phyloP scores from a whole-genome alignment of 1,140 invertebrate genomes.

The Drosophila kikkawai region DNA sequence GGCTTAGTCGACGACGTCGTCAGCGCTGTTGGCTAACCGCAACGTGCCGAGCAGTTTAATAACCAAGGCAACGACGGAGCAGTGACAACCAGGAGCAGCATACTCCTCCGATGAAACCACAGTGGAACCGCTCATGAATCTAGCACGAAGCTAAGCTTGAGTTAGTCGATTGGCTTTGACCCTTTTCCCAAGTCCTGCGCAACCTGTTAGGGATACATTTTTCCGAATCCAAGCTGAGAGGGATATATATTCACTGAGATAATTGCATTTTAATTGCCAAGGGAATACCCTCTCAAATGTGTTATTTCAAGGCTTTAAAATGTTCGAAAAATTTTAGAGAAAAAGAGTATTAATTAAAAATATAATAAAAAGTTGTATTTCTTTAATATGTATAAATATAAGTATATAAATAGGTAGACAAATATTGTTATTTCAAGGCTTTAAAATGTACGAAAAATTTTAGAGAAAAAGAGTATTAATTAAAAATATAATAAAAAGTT shows the following conservation, averaged over 20 bases:
- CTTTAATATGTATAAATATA: too few species aligned
- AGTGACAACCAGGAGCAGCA: constrained; percentile 12
- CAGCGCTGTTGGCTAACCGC: constrained; percentile 29
- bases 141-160: not conserved
- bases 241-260: not conserved
- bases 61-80: constrained; percentile 54
- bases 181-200: not conserved
- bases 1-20: constrained; percentile 25
- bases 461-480: not conserved
- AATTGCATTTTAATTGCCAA: not conserved
- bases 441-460: not conserved
- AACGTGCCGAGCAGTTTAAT: constrained; percentile 59
- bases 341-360: not conserved
- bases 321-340: not conserved
- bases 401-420: too few species aligned
- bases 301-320: not conserved
- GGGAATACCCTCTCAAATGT: not conserved
- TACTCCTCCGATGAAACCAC: not conserved
- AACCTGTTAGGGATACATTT: too few species aligned
- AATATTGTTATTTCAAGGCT: not conserved
- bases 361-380: too few species aligned
- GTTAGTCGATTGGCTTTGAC: not conserved
- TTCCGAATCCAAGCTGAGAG: not conserved
- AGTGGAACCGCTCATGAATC: not conserved
- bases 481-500: too few species aligned